Evolutionary conservation across 2,797 vertebrate species (phyloP).

Genomic region (Danio kyathit): DNA sequence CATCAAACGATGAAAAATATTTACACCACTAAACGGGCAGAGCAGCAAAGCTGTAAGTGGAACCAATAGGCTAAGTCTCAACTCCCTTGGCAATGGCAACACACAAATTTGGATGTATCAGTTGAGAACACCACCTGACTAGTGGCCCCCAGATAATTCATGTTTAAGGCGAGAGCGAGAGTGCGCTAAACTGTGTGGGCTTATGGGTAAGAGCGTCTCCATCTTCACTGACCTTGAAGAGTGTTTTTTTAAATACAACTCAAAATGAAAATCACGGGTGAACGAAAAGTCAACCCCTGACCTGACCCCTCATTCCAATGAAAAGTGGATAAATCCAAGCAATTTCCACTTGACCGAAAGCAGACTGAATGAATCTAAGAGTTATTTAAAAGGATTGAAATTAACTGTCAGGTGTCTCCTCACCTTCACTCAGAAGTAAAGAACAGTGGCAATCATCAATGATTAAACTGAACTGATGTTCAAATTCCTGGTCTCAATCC

Average conservation of each 20-base stretch:
- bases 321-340: constrained; percentile 3
- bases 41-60: background rate
- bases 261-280: background rate
- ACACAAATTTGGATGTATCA: background rate
- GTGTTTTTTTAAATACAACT: constrained; percentile 8
- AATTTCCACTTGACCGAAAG: constrained; percentile 11
- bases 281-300: constrained; percentile 4
- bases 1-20: background rate
- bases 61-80: constrained; percentile 12
- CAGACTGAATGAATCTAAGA: constrained; percentile 1
- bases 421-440: background rate
- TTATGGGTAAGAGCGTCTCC: background rate
- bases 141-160: background rate
- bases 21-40: background rate
- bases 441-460: background rate
- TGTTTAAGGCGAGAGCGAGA: no score
- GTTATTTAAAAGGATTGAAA: background rate
- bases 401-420: constrained; percentile 11
- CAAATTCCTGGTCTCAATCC: background rate
- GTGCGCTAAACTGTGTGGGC: background rate
- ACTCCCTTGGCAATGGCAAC: background rate
- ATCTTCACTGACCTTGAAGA: constrained; percentile 25
- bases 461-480: background rate
- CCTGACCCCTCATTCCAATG: background rate
- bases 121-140: constrained; percentile 19